phyloP scores from a whole-genome alignment of 2,113 vertebrate species.

The Ceratotherium simum region DNA sequence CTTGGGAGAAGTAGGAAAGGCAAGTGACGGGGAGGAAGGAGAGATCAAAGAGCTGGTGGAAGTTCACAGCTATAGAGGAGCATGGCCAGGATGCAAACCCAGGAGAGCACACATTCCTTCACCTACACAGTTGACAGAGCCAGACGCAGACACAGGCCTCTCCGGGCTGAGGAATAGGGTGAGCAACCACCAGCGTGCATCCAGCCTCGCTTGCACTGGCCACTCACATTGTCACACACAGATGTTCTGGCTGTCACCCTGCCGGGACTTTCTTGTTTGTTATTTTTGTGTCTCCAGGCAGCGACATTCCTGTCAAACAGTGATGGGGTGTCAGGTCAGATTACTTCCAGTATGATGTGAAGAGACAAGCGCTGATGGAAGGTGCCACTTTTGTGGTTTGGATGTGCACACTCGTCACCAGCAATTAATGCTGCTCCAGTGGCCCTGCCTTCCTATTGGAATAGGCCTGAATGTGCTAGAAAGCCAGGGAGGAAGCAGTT shows the following conservation, averaged over 20 bases:
- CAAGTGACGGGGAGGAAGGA: background rate
- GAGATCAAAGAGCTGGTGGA: too few species aligned
- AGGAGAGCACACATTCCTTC: rapidly evolving
- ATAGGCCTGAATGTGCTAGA: background rate
- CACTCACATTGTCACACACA: background rate
- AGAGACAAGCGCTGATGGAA: slow-evolving; percentile 77
- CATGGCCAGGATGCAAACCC: too few species aligned
- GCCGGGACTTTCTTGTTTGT: slow-evolving; percentile 28
- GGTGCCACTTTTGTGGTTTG: slow-evolving; percentile 57
- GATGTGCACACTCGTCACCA: slow-evolving; percentile 38
- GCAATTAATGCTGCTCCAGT: slow-evolving; percentile 54
- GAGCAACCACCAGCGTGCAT: rapidly evolving
- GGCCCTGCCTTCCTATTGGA: background rate
- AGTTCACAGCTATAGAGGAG: rapidly evolving
- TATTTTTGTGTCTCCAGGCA: slow-evolving; percentile 70
- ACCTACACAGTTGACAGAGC: rapidly evolving
- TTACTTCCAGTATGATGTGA: slow-evolving; percentile 74
- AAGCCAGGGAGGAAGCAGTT: background rate
- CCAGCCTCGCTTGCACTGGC: background rate
- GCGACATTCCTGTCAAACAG: slow-evolving; percentile 44
- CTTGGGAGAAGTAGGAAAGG: background rate
- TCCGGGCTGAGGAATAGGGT: background rate
- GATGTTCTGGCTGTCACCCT: slow-evolving; percentile 57
- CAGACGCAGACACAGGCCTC: background rate
- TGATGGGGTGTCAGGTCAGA: slow-evolving; percentile 73